Conservation (phyloP, 2,888 invertebrate species). For the Syrista parreyssii region DNA sequence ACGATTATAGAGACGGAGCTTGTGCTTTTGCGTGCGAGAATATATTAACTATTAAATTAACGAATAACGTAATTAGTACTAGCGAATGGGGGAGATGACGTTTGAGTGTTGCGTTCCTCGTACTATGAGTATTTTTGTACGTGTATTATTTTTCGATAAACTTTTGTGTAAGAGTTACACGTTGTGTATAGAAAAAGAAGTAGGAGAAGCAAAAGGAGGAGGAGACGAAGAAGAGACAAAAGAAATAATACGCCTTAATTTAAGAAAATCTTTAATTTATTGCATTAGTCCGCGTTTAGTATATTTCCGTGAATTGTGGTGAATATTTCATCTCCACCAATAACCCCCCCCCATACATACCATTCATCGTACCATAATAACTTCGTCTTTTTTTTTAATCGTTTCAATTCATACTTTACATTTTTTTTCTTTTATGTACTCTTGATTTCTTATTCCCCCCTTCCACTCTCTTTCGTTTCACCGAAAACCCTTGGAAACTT, state of each 20-base stretch:
- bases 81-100: constrained; percentile 1
- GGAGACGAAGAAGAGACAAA: background rate
- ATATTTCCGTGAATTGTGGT: constrained; percentile 25
- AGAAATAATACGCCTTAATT: background rate
- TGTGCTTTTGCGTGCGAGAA: background rate
- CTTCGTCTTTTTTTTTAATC: background rate
- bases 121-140: constrained; percentile 61
- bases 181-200: constrained; percentile 34
- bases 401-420: background rate
- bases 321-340: background rate
- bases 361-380: background rate
- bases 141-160: constrained; percentile 57
- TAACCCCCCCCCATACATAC: background rate
- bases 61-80: background rate
- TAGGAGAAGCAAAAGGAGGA: background rate
- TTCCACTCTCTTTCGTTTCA: background rate
- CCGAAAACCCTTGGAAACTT: background rate
- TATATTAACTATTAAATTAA: background rate
- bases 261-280: background rate
- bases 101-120: constrained; percentile 54
- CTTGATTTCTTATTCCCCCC: constrained; percentile 5
- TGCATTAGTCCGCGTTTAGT: constrained; percentile 49
- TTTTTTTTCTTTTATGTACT: constrained; percentile 12
- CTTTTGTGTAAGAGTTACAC: constrained; percentile 37
- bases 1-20: background rate